Base-by-base conservation (phyloP, 2,797 vertebrate genomes). In the Syndactyla subalaris region DNA sequence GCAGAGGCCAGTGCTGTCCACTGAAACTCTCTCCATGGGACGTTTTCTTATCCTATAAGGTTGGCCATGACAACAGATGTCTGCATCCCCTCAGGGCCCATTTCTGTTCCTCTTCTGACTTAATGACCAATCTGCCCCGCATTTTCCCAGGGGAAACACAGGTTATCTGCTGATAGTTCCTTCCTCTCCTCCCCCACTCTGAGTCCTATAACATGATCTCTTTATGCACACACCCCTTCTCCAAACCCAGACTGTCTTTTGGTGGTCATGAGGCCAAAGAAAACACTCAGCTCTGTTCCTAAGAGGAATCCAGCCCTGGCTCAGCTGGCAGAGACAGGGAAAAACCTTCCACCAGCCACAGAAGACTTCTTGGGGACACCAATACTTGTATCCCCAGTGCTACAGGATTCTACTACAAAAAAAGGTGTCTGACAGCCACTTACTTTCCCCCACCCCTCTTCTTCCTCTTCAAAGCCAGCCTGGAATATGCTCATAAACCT, bases 41-140 rank as follows among this genome's bases (percentile, higher is more conserved):
- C 70, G 34, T 32, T 74, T 92, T 61, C 73, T 92, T 80, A 36
- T 43, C 59, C 89, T 91, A 23, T 49, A 51, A 87, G 57, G 43
- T 2, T 92, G 91, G 36, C 75, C 68, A 20, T 41, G 48, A 71
- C 49, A 79, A 15, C 89, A 95, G 92, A 96, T 94, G 89, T 49
- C 85, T 92, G 54, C 72, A 70, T 68, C 48, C 81, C 94, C 93
- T 92, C 4, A 0, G 88, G 84, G 66, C 62, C 74, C 43, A 32
- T 81, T 38, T 30, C 66, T 94, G 29, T 6, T 91, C 55, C 48
- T 93, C 51, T 73, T 79, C 68, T 88, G 84, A 84, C 65, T 95
- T 45, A 74, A 88, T 86, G 92, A 85, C 70, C 85, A 86, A 88
- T 65, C 93, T 94, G 87, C 57, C 75, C 66, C 7, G 0, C 46